Conservation (phyloP, 2,113 vertebrate genomes). For the Dicrurus megarhynchus region DNA sequence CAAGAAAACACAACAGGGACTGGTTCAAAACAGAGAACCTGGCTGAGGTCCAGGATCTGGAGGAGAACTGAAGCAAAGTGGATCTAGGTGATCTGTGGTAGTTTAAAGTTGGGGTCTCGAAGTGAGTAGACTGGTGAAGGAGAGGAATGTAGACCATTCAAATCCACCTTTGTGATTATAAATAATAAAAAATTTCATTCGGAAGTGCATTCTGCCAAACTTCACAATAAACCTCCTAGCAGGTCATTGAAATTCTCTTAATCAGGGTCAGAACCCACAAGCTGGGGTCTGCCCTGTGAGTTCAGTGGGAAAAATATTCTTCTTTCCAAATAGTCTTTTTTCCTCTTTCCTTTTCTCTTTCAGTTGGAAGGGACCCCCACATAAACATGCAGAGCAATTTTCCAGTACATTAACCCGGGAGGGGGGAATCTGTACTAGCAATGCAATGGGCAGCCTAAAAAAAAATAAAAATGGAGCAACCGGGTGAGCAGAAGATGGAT, state of each 20-base stretch:
- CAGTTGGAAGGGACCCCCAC: conserved; percentile 89
- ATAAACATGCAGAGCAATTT: conserved; percentile 99
- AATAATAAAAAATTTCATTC: conserved; percentile 79
- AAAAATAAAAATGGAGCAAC: conserved; percentile 66
- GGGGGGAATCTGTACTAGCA: conserved; percentile 88
- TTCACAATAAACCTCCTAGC: conserved; percentile 82
- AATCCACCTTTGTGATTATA: conserved; percentile 74
- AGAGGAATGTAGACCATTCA: conserved; percentile 56
- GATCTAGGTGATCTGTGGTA: background rate
- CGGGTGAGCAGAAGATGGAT: conserved; percentile 93
- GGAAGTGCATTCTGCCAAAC: conserved; percentile 80
- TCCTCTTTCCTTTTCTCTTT: conserved; percentile 85
- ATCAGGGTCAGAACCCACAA: conserved; percentile 90
- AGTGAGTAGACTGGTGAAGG: background rate
- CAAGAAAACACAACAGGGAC: background rate
- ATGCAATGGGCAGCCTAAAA: conserved; percentile 71
- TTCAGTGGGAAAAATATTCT: conserved; percentile 82
- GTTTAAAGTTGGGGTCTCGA: background rate
- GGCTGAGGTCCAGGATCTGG: background rate
- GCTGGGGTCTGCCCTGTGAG: conserved; percentile 82
- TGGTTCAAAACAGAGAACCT: conserved; percentile 7
- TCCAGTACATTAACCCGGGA: conserved; percentile 98
- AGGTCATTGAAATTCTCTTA: conserved; percentile 81
- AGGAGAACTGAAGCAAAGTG: background rate
- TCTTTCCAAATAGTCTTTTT: conserved; percentile 79